These are phyloP conservation scores for Diplogasteroides magnus DNA, from an alignment of 1,140 invertebrate species.

Conservation along the genomic window DNA sequence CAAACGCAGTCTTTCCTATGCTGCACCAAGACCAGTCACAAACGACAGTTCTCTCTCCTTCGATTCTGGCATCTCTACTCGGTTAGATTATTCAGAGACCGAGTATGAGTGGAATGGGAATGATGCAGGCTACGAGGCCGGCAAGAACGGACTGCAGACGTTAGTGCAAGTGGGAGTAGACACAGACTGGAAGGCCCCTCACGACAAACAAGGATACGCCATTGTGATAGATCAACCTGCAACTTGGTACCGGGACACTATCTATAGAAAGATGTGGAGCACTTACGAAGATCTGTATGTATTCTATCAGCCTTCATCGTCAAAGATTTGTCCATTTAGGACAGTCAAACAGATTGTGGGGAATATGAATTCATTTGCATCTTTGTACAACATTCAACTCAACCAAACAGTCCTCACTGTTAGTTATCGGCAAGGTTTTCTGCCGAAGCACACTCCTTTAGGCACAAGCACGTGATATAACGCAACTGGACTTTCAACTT, in stretches of 20 bases:
- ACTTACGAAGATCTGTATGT: constrained; percentile 18
- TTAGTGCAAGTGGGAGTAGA: constrained; percentile 34
- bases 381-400: neutral
- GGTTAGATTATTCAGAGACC: too few species aligned
- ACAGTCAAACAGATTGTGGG: neutral
- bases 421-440: neutral
- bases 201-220: constrained; percentile 27
- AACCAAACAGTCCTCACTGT: neutral
- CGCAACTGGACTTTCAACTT: neutral
- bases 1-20: too few species aligned
- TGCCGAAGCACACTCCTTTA: neutral
- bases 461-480: neutral
- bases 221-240: constrained; percentile 39
- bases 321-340: neutral
- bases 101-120: too few species aligned
- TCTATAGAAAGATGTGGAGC: constrained; percentile 34
- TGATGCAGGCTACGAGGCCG: constrained; percentile 32
- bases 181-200: constrained; percentile 44
- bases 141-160: constrained; percentile 29
- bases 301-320: neutral
- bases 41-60: too few species aligned
- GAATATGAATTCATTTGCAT: neutral
- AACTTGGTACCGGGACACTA: constrained; percentile 19
- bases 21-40: too few species aligned
- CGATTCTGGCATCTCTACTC: too few species aligned